These are phyloP conservation scores for Macropodus opercularis DNA, from an alignment of 2,797 vertebrate species.

Conservation along the genomic window DNA sequence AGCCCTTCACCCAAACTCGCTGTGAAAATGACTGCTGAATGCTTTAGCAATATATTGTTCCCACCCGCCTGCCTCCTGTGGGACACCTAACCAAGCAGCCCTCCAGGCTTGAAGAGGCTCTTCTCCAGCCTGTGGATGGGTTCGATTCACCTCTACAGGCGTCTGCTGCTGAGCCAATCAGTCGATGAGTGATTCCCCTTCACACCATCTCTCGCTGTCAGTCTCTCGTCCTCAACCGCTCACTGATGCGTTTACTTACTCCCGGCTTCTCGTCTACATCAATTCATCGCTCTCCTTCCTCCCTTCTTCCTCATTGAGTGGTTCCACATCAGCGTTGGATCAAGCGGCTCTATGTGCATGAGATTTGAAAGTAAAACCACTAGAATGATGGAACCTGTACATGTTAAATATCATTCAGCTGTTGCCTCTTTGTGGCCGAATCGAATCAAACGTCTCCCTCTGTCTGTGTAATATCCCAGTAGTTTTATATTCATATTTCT, in stretches of 20 bases:
- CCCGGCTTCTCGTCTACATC: not conserved
- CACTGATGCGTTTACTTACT: not conserved
- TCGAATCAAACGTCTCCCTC: not conserved
- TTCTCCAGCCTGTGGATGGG: constrained; percentile 32
- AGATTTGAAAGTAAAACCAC: no score
- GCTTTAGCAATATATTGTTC: no score
- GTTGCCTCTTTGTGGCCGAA: not conserved
- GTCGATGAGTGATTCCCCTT: constrained; percentile 13
- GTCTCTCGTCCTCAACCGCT: not conserved
- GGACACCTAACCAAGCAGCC: constrained; percentile 29
- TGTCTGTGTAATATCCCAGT: not conserved
- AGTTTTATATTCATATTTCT: not conserved
- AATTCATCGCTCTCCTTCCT: no score
- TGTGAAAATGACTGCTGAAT: no score
- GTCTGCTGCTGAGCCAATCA: constrained; percentile 26
- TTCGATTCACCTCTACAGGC: constrained; percentile 22
- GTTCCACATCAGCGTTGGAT: no score
- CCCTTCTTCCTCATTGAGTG: no score
- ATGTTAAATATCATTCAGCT: not conserved
- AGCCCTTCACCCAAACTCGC: no score
- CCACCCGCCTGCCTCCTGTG: constrained; percentile 31
- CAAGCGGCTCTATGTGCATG: no score
- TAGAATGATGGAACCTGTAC: no score
- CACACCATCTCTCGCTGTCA: constrained; percentile 1
- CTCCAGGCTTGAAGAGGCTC: constrained; percentile 37